Evolutionary conservation across 2,113 vertebrate genomes (phyloP).

Genomic region (Phylloscopus trochilus): DNA sequence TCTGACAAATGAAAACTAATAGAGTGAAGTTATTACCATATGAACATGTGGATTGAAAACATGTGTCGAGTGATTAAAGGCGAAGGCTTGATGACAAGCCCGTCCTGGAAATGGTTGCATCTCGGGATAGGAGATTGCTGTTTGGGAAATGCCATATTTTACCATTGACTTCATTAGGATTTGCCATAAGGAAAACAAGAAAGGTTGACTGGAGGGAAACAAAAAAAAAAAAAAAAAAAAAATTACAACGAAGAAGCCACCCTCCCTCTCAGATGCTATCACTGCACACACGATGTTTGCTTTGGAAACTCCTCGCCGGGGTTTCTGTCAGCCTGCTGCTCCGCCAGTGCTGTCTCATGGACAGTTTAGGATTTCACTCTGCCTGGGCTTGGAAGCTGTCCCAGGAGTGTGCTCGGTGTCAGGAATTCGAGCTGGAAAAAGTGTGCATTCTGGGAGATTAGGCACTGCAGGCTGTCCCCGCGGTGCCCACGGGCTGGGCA

Average conservation of each 20-base stretch:
- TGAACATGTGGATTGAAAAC: conserved; percentile 75
- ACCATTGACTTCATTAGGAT: conserved; percentile 41
- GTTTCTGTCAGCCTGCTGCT: conserved; percentile 34
- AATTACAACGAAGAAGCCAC: too few relatives aligned
- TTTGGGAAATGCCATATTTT: conserved; percentile 53
- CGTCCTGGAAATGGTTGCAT: neutral
- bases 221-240: neutral
- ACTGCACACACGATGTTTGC: conserved; percentile 6
- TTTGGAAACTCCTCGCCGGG: conserved; percentile 51
- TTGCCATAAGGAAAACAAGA: conserved; percentile 48
- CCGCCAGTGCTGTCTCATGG: neutral
- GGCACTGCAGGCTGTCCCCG: neutral
- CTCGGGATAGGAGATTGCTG: neutral
- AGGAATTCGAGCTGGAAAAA: conserved; percentile 36
- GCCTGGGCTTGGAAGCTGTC: conserved; percentile 7
- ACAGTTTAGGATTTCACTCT: conserved; percentile 47
- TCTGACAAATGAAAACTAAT: conserved; percentile 56
- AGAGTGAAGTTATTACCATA: conserved; percentile 68
- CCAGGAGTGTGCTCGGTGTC: conserved; percentile 25
- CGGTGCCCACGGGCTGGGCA: neutral
- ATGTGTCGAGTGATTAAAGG: conserved; percentile 80
- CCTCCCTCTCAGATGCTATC: conserved; percentile 37
- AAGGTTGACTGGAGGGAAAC: neutral
- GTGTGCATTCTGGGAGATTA: conserved; percentile 3
- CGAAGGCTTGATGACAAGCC: conserved; percentile 66